Evolutionary conservation across 2,113 vertebrate genomes (phyloP).

Genomic region (Vireo altiloquus): DNA sequence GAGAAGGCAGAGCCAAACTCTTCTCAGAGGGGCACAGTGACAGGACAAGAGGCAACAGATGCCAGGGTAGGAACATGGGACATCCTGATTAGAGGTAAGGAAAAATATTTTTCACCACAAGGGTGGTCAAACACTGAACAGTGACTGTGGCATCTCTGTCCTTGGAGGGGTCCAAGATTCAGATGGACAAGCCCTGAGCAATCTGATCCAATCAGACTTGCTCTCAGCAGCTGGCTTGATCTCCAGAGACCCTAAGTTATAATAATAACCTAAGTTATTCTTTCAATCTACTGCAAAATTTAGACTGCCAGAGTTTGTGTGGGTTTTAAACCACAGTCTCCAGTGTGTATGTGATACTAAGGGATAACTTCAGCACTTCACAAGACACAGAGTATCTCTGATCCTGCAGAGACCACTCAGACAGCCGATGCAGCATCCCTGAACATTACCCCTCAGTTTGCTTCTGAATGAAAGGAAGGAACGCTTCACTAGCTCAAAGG

Average conservation of each 20-base stretch:
- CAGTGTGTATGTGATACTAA: background rate
- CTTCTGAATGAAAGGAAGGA: background rate
- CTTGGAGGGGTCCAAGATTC: background rate
- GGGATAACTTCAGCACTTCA: background rate
- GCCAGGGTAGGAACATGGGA: background rate
- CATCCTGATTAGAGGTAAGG: background rate
- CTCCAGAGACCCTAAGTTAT: background rate
- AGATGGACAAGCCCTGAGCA: background rate
- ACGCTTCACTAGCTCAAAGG: background rate
- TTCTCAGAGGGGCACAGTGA: background rate
- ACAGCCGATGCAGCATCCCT: background rate
- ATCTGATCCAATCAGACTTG: background rate
- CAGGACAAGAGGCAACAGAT: background rate
- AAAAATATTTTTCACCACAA: background rate
- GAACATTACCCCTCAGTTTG: background rate
- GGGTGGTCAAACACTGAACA: background rate
- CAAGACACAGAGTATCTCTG: background rate
- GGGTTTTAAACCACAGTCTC: background rate
- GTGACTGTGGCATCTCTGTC: background rate
- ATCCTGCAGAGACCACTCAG: background rate
- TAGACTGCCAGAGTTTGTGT: background rate
- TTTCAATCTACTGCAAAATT: background rate
- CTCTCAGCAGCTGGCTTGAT: background rate
- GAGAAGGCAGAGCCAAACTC: background rate
- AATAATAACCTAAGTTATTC: background rate